phyloP scores from a whole-genome alignment of 2,113 vertebrate species.

The Seriola aureovittata region DNA sequence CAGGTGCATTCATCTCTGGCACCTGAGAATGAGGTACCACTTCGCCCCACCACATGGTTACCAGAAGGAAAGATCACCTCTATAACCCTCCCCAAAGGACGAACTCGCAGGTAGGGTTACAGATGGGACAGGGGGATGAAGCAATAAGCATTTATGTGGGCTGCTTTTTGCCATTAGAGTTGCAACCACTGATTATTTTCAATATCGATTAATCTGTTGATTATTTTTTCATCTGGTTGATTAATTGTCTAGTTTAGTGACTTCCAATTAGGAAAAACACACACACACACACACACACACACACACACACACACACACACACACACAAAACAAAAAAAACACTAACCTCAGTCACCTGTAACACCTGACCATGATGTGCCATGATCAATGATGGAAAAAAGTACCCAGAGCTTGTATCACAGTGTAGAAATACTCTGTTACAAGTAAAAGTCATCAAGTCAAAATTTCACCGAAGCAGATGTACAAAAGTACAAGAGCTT shows the following conservation, averaged over 20 bases:
- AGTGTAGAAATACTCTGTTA: too few relatives aligned
- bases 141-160: neutral
- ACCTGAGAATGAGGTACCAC: conserved; percentile 85
- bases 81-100: conserved; percentile 86
- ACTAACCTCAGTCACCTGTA: neutral
- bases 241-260: neutral
- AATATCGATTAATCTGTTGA: neutral
- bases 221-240: neutral
- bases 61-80: conserved; percentile 87
- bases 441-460: neutral
- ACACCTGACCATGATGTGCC: neutral
- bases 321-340: neutral
- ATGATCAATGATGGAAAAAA: neutral
- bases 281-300: too few relatives aligned
- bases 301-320: too few relatives aligned
- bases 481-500: neutral
- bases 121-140: neutral
- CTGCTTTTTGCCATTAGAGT: neutral
- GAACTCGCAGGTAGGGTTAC: conserved; percentile 86
- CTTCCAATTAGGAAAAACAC: neutral
- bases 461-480: neutral
- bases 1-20: conserved; percentile 62
- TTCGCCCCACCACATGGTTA: conserved; percentile 83
- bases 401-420: too few relatives aligned
- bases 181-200: neutral